phyloP scores from a whole-genome alignment of 2,113 vertebrate species.

The Pseudolaguvia tuberculata region DNA sequence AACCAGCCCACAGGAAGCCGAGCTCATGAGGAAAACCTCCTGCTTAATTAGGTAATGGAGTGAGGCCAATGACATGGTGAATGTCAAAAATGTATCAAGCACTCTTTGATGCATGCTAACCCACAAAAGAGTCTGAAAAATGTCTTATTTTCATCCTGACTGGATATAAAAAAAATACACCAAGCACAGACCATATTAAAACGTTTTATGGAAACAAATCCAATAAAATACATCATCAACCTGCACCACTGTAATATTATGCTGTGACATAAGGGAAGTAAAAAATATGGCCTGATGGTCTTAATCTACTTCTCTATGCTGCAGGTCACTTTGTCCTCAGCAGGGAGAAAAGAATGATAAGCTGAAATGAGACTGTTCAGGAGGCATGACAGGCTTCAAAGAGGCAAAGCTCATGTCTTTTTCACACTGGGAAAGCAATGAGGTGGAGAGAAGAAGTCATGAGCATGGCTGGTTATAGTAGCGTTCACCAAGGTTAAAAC shows the following conservation, averaged over 20 bases:
- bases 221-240: background rate
- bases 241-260: background rate
- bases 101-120: background rate
- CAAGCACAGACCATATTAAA: no score
- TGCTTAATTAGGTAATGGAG: conserved; percentile 33
- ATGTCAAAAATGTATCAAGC: conserved; percentile 35
- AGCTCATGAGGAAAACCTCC: conserved; percentile 24
- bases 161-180: no score
- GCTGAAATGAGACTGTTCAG: conserved; percentile 24
- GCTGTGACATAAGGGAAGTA: background rate
- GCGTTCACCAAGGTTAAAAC: conserved; percentile 7
- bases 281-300: conserved; percentile 8
- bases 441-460: conserved; percentile 5
- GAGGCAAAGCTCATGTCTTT: conserved; percentile 9
- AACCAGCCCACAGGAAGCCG: conserved; percentile 32
- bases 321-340: conserved; percentile 16
- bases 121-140: no score
- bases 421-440: conserved; percentile 29
- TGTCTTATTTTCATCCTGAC: no score
- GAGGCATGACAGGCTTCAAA: conserved; percentile 1
- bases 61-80: conserved; percentile 37
- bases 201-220: background rate
- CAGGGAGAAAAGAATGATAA: conserved; percentile 30
- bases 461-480: conserved; percentile 27
- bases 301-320: conserved; percentile 17